These are phyloP conservation scores for Biston betularia DNA, from an alignment of 2,888 invertebrate genomes.

Conservation along the genomic window DNA sequence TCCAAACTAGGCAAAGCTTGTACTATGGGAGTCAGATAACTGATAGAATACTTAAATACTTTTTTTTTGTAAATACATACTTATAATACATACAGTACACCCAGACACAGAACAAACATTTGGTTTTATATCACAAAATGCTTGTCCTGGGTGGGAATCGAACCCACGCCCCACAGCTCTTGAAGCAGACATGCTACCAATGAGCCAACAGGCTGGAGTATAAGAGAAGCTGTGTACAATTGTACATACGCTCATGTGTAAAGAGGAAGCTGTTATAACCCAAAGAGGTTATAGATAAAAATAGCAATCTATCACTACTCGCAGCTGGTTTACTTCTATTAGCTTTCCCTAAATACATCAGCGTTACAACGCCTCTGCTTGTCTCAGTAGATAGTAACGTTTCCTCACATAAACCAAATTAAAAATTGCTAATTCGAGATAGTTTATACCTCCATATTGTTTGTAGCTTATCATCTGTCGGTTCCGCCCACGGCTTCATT, in stretches of 20 bases:
- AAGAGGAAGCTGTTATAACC: conserved; percentile 1
- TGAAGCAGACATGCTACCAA: too few species aligned
- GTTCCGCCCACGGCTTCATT: conserved; percentile 24
- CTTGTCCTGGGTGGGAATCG: too few species aligned
- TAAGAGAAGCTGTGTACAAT: background rate
- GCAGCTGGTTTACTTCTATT: conserved; percentile 28
- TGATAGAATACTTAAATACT: too few species aligned
- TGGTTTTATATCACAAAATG: too few species aligned
- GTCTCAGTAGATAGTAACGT: conserved; percentile 9
- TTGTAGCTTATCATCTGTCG: conserved; percentile 24
- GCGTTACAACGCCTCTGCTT: conserved; percentile 27
- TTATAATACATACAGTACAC: too few species aligned
- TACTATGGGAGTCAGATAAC: too few species aligned
- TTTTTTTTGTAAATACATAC: too few species aligned
- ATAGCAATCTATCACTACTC: conserved; percentile 23
- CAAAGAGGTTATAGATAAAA: background rate
- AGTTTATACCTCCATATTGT: conserved; percentile 16
- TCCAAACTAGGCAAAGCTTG: too few species aligned
- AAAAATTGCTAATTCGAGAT: conserved; percentile 20
- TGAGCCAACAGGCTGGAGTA: too few species aligned
- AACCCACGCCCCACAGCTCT: too few species aligned
- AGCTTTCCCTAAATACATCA: conserved; percentile 30
- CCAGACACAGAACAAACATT: too few species aligned
- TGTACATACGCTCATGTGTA: background rate
- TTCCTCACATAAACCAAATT: conserved; percentile 11